Evolutionary conservation across 2,797 vertebrate species (phyloP).

Genomic region (Malacoctenus gilli): DNA sequence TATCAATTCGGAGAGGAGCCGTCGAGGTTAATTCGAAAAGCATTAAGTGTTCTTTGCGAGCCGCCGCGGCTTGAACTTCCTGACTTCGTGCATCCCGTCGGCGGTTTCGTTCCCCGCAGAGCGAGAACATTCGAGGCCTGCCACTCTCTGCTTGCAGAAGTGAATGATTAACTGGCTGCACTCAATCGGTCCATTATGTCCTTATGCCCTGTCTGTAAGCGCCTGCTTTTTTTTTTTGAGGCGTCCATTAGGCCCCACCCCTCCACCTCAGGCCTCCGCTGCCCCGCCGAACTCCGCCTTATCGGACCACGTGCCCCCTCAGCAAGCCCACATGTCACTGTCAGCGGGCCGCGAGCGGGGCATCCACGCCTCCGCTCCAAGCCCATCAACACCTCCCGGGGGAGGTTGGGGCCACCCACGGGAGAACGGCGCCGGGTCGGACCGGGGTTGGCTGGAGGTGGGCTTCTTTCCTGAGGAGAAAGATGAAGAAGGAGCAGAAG

Average conservation of each 20-base stretch:
- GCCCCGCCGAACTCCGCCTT: constrained; percentile 49
- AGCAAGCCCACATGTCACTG: constrained; percentile 68
- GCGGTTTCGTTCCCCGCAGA: constrained; percentile 39
- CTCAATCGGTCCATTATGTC: constrained; percentile 45
- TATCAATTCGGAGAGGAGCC: constrained; percentile 33
- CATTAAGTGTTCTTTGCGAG: constrained; percentile 20
- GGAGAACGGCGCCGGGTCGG: constrained; percentile 43
- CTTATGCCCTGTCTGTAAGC: constrained; percentile 28
- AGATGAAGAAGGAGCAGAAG: constrained; percentile 42
- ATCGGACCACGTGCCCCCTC: constrained; percentile 47
- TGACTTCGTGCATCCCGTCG: constrained; percentile 18
- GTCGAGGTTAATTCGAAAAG: constrained; percentile 43
- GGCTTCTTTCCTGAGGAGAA: constrained; percentile 48
- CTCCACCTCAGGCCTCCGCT: constrained; percentile 22
- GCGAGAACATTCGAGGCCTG: constrained; percentile 40
- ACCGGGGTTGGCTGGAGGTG: constrained; percentile 48
- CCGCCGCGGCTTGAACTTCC: constrained; percentile 21
- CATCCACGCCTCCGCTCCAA: constrained; percentile 40
- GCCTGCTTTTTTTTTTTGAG: constrained; percentile 37
- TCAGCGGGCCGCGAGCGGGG: constrained; percentile 49
- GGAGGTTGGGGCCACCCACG: constrained; percentile 43
- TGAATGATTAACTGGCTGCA: constrained; percentile 49
- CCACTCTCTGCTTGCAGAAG: constrained; percentile 34
- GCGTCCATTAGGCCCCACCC: constrained; percentile 39
- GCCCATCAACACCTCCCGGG: constrained; percentile 65